Evolutionary conservation across 2,113 vertebrate species (phyloP).

Genomic region (Illadopsis cleaveri): DNA sequence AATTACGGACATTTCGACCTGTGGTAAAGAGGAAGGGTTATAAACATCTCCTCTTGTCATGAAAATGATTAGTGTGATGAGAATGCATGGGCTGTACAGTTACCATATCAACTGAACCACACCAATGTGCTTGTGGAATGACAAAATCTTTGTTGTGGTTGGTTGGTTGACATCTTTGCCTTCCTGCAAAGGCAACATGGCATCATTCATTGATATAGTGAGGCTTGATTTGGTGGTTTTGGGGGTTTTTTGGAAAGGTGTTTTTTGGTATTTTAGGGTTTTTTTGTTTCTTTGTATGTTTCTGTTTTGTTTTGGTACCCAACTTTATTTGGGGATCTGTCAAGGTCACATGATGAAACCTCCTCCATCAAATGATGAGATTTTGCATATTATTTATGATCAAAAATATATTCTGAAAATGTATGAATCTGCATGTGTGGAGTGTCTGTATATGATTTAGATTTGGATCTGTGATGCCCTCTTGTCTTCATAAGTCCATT

Average conservation of each 20-base stretch:
- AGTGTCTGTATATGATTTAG: background rate
- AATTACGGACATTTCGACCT: background rate
- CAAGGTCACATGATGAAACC: background rate
- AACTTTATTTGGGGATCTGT: background rate
- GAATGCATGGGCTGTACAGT: background rate
- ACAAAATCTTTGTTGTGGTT: background rate
- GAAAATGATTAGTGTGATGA: background rate
- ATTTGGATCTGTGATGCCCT: background rate
- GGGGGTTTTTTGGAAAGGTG: accelerated
- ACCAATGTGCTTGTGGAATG: background rate
- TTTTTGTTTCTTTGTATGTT: background rate
- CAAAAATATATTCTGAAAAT: background rate
- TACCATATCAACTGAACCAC: background rate
- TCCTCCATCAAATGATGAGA: background rate
- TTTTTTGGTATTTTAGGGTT: accelerated
- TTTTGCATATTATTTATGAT: background rate
- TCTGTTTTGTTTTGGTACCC: background rate
- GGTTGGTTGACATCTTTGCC: background rate
- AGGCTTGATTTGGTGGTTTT: background rate
- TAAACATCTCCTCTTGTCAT: background rate
- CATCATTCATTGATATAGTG: too few relatives aligned
- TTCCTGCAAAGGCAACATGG: background rate
- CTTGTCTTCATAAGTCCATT: background rate
- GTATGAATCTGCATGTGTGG: background rate
- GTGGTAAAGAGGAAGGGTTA: background rate